Evolutionary conservation across 2,797 vertebrate species (phyloP).

Genomic region (Ctenosaura bakeri): DNA sequence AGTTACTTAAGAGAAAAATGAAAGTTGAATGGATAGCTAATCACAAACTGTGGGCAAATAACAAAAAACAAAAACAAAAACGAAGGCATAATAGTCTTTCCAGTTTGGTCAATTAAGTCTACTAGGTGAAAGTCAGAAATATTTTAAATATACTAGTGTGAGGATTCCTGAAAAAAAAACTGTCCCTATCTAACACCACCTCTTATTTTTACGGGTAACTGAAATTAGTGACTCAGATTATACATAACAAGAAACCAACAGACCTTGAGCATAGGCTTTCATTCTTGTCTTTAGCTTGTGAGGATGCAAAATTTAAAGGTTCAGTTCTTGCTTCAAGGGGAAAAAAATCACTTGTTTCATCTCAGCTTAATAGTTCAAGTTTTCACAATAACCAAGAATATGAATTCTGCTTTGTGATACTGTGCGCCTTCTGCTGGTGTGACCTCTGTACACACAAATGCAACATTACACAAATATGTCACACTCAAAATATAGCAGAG

Average conservation of each 20-base stretch:
- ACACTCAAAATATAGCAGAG: no score
- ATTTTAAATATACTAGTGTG: neutral
- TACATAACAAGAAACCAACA: neutral
- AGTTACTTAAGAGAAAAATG: conserved; percentile 9
- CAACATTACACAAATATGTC: no score
- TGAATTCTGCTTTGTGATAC: neutral
- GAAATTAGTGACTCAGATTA: neutral
- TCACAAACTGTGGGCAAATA: neutral
- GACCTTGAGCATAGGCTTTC: neutral
- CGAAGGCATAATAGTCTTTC: neutral
- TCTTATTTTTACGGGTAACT: neutral
- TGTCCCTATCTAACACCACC: neutral
- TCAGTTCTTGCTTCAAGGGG: neutral
- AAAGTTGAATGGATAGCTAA: neutral
- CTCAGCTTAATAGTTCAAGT: neutral
- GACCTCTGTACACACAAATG: no score
- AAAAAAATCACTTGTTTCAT: neutral
- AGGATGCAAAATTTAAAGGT: neutral
- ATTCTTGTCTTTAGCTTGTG: neutral
- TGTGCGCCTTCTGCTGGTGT: no score
- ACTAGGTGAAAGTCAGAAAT: conserved; percentile 21
- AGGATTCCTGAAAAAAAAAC: neutral
- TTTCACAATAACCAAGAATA: neutral
- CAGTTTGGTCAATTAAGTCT: neutral
- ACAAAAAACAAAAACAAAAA: neutral